Evolutionary conservation across 2,113 vertebrate species (phyloP).

Genomic region (Microcebus ravelobensis): DNA sequence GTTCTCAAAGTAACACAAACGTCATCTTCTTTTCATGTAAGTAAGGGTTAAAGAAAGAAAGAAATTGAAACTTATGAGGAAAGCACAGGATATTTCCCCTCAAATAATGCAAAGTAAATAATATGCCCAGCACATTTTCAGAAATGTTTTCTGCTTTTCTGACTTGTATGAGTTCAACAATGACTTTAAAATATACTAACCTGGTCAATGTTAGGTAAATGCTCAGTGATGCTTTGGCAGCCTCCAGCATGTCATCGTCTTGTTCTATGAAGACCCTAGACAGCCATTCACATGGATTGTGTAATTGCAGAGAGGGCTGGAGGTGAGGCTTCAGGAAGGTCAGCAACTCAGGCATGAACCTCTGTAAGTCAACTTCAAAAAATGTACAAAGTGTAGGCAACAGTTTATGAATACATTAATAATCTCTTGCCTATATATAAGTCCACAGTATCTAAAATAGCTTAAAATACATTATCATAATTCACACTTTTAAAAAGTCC

Average conservation of each 20-base stretch:
- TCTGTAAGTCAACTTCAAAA: conserved; percentile 74
- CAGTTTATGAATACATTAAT: not conserved
- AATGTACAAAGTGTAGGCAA: not conserved
- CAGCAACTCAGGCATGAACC: conserved; percentile 84
- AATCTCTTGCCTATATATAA: not conserved
- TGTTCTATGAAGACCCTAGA: conserved; percentile 93
- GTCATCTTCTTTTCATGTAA: not conserved
- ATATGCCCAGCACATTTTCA: not conserved
- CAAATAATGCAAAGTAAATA: not conserved
- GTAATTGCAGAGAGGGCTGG: not conserved
- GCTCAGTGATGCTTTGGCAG: conserved; percentile 87
- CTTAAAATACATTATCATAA: not conserved
- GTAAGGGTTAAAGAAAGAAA: not conserved
- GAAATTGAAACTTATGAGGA: not conserved
- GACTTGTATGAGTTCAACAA: not conserved
- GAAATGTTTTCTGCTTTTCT: not conserved
- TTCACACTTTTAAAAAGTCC: not conserved
- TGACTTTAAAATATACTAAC: conserved; percentile 74
- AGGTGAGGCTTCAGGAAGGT: conserved; percentile 86
- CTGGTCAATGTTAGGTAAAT: conserved; percentile 89
- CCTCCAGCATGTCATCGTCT: conserved; percentile 97
- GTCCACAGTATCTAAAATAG: not conserved
- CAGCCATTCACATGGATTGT: conserved; percentile 90
- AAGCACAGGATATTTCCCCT: not conserved
- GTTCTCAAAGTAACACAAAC: not conserved